Evolutionary conservation across 1,140 invertebrate species (phyloP), one percentile per base, ranked within the genome.

Genomic region (Pseudomyrmex dendroicus): DNA sequence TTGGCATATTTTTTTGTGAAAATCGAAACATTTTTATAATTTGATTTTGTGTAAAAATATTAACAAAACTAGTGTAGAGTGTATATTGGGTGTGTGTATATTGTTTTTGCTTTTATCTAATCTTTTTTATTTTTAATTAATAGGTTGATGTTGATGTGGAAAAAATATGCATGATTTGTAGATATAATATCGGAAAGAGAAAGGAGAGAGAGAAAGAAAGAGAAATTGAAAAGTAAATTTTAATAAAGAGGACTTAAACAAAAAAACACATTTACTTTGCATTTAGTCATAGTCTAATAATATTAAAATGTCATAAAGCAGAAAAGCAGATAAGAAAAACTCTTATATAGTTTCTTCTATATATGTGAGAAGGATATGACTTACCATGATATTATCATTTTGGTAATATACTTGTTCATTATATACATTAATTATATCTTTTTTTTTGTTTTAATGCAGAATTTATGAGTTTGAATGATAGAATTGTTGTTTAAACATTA

Each of bases 341-440:
- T 15, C 67, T 50, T 77, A 73, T 5, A 66, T 25, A 70, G 15
- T 84, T 76, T 86, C 76, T 48, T 35, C 54, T 83, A 50, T 46
- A 64, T 54, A 57, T 83, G 68, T 68, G 68, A 63, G 66, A 82
- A 25, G 46, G 84, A 57, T 74, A 78, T 88, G 67, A 73, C 52
- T 83, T 64, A 59, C 78, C 57, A 35, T 84, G 59, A 74, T 76
- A 76, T 86, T 50, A 56, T 52, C 56, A 63, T 76, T 88, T 83
- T 76, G 85, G 67, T 89, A 56, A 15, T 0, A n/a, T 52, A 63
- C 20, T 22, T 44, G 9, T 54, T 10, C 20, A 35, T 8, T 54
- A 2, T 12, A 20, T 25, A 22, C 9, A 13, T 17, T 10, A 5
- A 35, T 35, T 35, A 35, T 35, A 35, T 35, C 0, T 35, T 7